Conservation (phyloP, 2,888 invertebrate genomes). For the Caenorhabditis sp. region DNA sequence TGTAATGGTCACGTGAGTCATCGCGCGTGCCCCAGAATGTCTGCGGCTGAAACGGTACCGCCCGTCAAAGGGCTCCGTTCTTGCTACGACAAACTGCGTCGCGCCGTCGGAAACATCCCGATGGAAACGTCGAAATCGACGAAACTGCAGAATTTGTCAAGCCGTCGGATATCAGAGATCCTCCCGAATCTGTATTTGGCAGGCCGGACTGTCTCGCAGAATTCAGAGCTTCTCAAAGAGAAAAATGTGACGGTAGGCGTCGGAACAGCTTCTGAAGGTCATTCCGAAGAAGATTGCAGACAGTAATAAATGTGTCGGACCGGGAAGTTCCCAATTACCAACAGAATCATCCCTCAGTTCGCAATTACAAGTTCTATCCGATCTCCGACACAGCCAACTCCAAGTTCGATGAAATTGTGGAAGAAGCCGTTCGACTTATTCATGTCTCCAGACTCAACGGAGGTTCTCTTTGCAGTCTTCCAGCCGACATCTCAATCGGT, state of each 20-base stretch:
- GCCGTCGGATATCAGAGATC: conserved; percentile 41
- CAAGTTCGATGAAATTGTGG: conserved; percentile 31
- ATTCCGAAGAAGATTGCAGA: conserved; percentile 5
- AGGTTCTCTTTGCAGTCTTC: conserved; percentile 1
- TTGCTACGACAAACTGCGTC: conserved; percentile 38
- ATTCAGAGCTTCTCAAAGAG: conserved; percentile 20
- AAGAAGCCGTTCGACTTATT: conserved; percentile 32
- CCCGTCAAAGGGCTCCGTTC: too few relatives aligned
- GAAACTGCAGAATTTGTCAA: conserved; percentile 35
- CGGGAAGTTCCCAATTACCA: conserved; percentile 19
- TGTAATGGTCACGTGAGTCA: too few relatives aligned
- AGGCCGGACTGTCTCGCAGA: conserved; percentile 28
- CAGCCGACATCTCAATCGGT: background rate
- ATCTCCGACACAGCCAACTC: conserved; percentile 44
- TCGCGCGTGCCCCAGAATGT: too few relatives aligned
- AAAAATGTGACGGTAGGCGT: conserved; percentile 18
- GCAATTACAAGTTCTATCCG: conserved; percentile 33
- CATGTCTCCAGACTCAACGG: conserved; percentile 23
- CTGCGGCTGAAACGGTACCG: too few relatives aligned
- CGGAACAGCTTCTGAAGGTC: too few relatives aligned
- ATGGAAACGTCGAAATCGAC: conserved; percentile 18
- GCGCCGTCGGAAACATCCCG: conserved; percentile 24
- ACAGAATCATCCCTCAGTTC: conserved; percentile 13
- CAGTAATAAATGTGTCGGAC: conserved; percentile 37
- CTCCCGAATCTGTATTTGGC: conserved; percentile 45